Base-by-base conservation (phyloP, 2,888 invertebrate genomes). In the Scrobipalpa costella region DNA sequence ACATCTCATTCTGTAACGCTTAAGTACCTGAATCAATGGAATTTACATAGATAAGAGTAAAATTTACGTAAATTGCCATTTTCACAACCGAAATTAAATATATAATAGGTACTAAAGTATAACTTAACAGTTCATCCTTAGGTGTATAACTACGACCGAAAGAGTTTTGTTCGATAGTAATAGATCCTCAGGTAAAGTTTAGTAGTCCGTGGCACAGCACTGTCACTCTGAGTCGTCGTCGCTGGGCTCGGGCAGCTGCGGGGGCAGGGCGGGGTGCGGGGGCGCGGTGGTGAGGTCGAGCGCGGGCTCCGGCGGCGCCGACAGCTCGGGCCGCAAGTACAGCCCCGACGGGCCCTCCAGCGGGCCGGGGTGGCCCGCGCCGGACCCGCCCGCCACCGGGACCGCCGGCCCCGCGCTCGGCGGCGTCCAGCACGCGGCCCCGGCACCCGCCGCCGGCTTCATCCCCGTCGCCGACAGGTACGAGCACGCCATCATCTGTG, bases 51-150 rank as follows among this genome's bases (percentile, higher is more conserved):
- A 85, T 38, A 83, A 85, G 84, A 85, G 83, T 84, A 84, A 86
- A 80, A 84, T 81, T 86, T 86, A 90, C 83, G 86, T 84, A 88
- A 88, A 90, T 90, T 90, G 90, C 90, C 85, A 89, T 89, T 87
- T 88, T 91, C 91, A 91, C 91, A 91, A 91, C 91, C 91, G 87
- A 91, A 91, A 91, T 90, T 89, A 91, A 91, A 91, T 90, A 89
- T 87, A 83, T 85, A 83, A 76, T 84, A 84, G 82, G 83, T 86
- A 81, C 84, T 85, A 85, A 82, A 75, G 77, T 79, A 83, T 85
- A 88, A 88, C 84, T 85, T 86, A 88, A 88, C 83, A 86, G 83
- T 81, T 83, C 77, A 77, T 66, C 66, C 69, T 73, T 71, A 74
- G 79, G 81, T 81, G 77, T 84, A 77, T 84, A 83, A 85, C 83